These are phyloP conservation scores for Tetraodon nigroviridis DNA, from an alignment of 2,113 vertebrate genomes.

Conservation along the genomic window DNA sequence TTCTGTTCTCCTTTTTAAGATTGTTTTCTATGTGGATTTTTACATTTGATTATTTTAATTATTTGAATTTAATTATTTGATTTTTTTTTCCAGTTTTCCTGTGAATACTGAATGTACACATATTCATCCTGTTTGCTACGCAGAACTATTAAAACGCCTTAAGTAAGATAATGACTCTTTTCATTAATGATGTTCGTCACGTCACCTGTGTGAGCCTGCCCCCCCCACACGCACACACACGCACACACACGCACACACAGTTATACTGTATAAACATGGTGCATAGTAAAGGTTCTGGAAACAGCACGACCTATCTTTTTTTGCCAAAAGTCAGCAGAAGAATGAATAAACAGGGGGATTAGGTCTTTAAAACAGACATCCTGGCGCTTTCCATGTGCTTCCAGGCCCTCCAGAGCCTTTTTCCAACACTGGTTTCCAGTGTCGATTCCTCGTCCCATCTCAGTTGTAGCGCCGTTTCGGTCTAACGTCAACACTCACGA, in stretches of 20 bases:
- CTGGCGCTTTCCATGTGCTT: constrained; percentile 22
- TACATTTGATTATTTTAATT: constrained; percentile 48
- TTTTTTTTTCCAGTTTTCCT: constrained; percentile 40
- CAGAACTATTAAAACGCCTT: constrained; percentile 71
- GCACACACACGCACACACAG: not conserved
- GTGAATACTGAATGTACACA: constrained; percentile 62
- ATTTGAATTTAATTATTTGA: no score
- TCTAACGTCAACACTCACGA: no score
- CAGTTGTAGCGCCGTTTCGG: no score
- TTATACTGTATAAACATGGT: constrained; percentile 31
- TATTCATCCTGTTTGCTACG: constrained; percentile 49
- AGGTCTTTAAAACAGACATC: constrained; percentile 32
- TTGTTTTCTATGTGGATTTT: constrained; percentile 69
- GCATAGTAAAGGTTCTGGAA: constrained; percentile 26
- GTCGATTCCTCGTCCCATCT: constrained; percentile 6
- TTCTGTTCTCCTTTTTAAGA: constrained; percentile 32
- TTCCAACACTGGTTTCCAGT: constrained; percentile 36
- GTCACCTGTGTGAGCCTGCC: not conserved
- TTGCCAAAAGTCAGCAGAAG: constrained; percentile 25
- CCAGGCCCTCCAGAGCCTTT: constrained; percentile 17
- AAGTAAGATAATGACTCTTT: constrained; percentile 23
- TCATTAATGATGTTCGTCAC: not conserved
- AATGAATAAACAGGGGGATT: constrained; percentile 46
- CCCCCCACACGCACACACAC: not conserved
- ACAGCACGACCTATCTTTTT: constrained; percentile 7